Base-by-base conservation (phyloP, 2,888 invertebrate genomes). In the Deilephila porcellus region DNA sequence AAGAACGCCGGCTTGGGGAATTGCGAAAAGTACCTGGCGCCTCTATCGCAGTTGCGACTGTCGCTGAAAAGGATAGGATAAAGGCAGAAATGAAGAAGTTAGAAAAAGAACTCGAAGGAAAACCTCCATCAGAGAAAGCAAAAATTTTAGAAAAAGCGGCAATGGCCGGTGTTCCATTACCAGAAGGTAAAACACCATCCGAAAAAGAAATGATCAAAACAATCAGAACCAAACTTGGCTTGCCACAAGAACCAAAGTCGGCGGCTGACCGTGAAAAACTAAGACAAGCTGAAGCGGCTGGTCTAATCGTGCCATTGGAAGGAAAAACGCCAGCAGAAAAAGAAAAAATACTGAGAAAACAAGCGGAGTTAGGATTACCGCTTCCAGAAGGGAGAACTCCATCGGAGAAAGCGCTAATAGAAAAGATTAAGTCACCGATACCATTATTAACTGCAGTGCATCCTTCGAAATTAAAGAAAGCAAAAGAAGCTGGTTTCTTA, bases 111-210 rank as follows among this genome's bases (percentile, higher is more conserved):
- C 34, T 88, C 11, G 82, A 83, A 76, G 87, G 86, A 0, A 85
- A 86, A 74, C 74, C 82, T 1, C 73, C 76, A 25, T 76, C 73
- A 29, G 79, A 85, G 70, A 85, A 87, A 77, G 86, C 85, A 78
- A 83, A 74, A 63, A 1, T 73, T 14, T 72, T 86, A 0, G 80
- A 71, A 74, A 79, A 76, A 2, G 52, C 81, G 20, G 83, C 81
- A 0, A 76, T 77, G 72, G 70, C 75, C 8, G 87, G 86, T 0
- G 53, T 84, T 34, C 83, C 78, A n/a, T 52, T 80, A 14, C 81
- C 81, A 1, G 76, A 78, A 74, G 77, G 76, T 5, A 79, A 78
- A 76, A 79, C 81, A 0, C 19, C 74, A 52, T 81, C 79, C 0
- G 79, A 78, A 71, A 78, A 77, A 63, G 64, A 76, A 59, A 25